phyloP scores from a whole-genome alignment of 2,888 invertebrate species.

The Melinaea marsaeus region DNA sequence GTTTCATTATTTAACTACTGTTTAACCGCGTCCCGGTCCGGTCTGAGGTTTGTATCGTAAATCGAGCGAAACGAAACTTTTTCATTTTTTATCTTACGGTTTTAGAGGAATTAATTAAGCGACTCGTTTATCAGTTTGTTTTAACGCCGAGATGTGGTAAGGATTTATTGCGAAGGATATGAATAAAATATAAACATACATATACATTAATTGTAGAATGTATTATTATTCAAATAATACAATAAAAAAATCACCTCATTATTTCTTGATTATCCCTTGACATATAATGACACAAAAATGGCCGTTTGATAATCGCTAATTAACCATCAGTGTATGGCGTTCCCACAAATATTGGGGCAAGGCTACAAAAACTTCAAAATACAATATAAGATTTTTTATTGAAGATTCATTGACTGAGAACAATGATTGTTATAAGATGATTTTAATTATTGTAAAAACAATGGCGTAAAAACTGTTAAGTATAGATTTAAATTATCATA shows the following conservation, averaged over 20 bases:
- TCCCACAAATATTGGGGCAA: constrained; percentile 41
- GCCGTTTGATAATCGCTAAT: constrained; percentile 20
- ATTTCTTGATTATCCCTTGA: constrained; percentile 9
- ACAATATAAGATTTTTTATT: constrained; percentile 29
- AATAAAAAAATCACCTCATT: neutral
- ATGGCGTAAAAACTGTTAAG: neutral
- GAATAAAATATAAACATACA: neutral
- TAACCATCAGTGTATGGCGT: constrained; percentile 30
- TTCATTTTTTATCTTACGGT: constrained; percentile 32
- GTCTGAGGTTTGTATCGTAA: constrained; percentile 36
- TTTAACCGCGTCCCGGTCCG: constrained; percentile 47
- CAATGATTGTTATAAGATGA: constrained; percentile 30
- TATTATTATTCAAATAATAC: too few relatives aligned
- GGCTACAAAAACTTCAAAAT: constrained; percentile 33
- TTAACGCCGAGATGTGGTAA: constrained; percentile 25
- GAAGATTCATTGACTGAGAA: constrained; percentile 30
- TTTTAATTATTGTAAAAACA: constrained; percentile 21
- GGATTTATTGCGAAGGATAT: neutral
- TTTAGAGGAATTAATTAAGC: constrained; percentile 60
- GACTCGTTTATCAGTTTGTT: constrained; percentile 29
- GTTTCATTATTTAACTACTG: constrained; percentile 66
- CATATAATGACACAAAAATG: constrained; percentile 14
- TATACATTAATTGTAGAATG: too few relatives aligned
- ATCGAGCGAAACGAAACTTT: constrained; percentile 37
- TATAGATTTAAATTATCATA: constrained; percentile 20